These are phyloP conservation scores for Drosophila koepferae DNA, from an alignment of 2,888 invertebrate species.

Conservation along the genomic window DNA sequence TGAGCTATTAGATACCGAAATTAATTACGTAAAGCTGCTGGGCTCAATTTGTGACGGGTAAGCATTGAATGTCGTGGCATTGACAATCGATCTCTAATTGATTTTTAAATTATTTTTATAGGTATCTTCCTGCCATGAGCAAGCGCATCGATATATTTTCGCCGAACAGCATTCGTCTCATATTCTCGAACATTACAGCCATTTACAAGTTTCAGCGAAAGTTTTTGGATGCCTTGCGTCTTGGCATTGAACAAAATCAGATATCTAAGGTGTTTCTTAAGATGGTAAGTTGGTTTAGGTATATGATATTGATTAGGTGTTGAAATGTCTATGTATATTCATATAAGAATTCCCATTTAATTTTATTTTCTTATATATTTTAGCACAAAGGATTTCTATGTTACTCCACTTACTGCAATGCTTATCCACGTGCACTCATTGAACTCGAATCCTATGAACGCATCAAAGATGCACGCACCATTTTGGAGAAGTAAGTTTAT, in stretches of 20 bases:
- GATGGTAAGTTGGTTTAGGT: constrained; percentile 86
- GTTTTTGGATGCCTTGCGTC: constrained; percentile 90
- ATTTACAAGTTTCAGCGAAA: constrained; percentile 90
- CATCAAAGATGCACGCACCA: constrained; percentile 83
- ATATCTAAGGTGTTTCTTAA: constrained; percentile 92
- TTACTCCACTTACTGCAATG: constrained; percentile 95
- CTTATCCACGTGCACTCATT: constrained; percentile 90
- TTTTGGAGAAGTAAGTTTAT: constrained; percentile 83
- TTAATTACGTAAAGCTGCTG: constrained; percentile 93
- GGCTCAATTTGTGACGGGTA: constrained; percentile 84
- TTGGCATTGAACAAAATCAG: constrained; percentile 89
- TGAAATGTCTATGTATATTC: too few species aligned
- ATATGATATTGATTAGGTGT: too few species aligned
- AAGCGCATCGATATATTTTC: constrained; percentile 92
- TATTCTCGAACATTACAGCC: constrained; percentile 93
- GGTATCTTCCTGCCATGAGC: constrained; percentile 91
- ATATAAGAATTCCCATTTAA: neutral
- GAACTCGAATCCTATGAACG: constrained; percentile 84
- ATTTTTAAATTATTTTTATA: constrained; percentile 31
- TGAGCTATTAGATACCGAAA: constrained; percentile 93
- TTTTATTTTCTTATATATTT: neutral
- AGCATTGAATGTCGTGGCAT: constrained; percentile 87
- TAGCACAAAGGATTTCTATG: constrained; percentile 92
- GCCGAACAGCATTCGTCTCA: constrained; percentile 89
- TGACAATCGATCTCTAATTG: constrained; percentile 77